Evolutionary conservation across 2,888 invertebrate genomes (phyloP), one percentile per base, ranked within the genome.

Genomic region (Apodemia mormo): DNA sequence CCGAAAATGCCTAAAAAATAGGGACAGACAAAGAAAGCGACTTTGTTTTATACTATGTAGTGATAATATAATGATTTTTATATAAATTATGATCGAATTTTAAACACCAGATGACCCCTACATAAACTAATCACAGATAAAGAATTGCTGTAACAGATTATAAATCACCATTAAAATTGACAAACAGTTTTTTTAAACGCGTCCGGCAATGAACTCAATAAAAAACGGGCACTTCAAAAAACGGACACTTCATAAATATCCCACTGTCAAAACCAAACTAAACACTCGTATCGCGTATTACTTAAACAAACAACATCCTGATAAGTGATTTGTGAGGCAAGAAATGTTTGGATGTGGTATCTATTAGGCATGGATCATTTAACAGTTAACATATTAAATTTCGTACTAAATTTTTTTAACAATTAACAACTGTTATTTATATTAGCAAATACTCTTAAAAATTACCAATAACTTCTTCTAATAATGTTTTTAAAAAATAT

Each of bases 201-300:
- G 33, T 30, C 33, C 61, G 61, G 33, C 61, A 33, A 61, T 33
- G 61, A 61, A 61, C 61, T 61, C 61, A 14, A 33, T 33, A 61
- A 61, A 61, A 22, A 61, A 61, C 33, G 33, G 61, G 12, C 61
- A 61, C 61, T 61, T 33, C 14, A 61, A 61, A 61, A 61, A 61
- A 61, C 33, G 33, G 61, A 30, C 61, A 61, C 61, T 61, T 33
- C 33, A 61, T 33, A 61, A 61, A 33, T 14, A 33, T 33, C 33
- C 61, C 30, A 33, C 61, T 30, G 58, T 58, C 58, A 12, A 61
- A 12, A 61, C 30, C 30, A 61, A 61, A 61, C 61, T 33, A 61
- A 61, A 61, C 61, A 61, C 61, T 61, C 12, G 30, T 58, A 61
- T 33, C 61, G 30, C 30, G 61, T 61, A 61, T 33, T 33, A 61